Percentiles rank a stretch among this genome's conserved stretches.
Evolutionary conservation across 2,113 vertebrate species (phyloP).

Genomic region (Melanostigma gelatinosum): DNA sequence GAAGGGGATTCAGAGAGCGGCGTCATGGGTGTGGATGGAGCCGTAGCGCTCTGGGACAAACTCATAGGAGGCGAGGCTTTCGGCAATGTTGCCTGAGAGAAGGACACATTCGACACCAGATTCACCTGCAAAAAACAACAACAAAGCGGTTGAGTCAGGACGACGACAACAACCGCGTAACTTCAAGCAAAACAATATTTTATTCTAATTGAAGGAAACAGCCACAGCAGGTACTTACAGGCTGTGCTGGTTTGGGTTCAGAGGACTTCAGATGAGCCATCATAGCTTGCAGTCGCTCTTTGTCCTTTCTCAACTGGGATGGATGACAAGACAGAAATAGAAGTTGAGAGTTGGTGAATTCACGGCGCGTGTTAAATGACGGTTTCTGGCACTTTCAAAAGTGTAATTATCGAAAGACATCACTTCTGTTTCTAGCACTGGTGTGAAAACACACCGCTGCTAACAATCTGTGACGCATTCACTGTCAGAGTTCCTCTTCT

Average conservation of each 20-base stretch:
- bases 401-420: conserved; percentile 51
- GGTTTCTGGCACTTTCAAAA: conserved; percentile 29
- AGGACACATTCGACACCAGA: conserved; percentile 90
- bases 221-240: conserved; percentile 85
- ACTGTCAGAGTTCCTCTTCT: background rate
- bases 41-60: conserved; percentile 95
- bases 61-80: conserved; percentile 91
- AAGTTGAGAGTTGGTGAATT: conserved; percentile 51
- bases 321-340: conserved; percentile 48
- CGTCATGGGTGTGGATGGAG: conserved; percentile 93
- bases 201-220: conserved; percentile 43
- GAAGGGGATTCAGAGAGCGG: conserved; percentile 91
- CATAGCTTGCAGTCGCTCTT: conserved; percentile 98
- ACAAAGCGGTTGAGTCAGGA: conserved; percentile 23
- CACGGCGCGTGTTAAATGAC: conserved; percentile 25
- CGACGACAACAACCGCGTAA: conserved; percentile 26
- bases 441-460: conserved; percentile 56
- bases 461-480: background rate
- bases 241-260: conserved; percentile 94
- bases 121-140: conserved; percentile 84
- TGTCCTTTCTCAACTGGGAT: conserved; percentile 95
- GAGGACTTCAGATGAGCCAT: conserved; percentile 99
- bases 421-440: conserved; percentile 47
- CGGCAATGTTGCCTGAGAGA: conserved; percentile 89
- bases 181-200: conserved; percentile 38